Percentiles rank a stretch among this genome's conserved stretches.
Evolutionary conservation across 2,888 invertebrate species (phyloP).

Genomic region (Thymelicus sylvestris): DNA sequence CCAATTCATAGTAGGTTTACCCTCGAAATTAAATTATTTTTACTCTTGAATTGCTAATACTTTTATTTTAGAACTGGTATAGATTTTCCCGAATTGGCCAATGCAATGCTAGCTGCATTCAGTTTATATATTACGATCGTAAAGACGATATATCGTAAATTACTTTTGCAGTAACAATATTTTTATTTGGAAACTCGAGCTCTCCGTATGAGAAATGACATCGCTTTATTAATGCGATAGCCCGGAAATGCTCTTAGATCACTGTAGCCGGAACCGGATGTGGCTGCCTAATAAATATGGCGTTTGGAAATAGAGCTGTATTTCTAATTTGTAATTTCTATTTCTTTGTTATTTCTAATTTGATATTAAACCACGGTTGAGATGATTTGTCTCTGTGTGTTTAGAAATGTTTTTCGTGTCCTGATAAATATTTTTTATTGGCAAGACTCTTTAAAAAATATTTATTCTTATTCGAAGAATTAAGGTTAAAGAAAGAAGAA

Average conservation of each 20-base stretch:
- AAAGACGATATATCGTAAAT: not conserved
- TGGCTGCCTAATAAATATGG: slow-evolving; percentile 3
- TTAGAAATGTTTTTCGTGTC: too few relatives aligned
- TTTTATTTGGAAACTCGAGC: slow-evolving; percentile 4
- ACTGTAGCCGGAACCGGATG: not conserved
- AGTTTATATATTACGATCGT: not conserved
- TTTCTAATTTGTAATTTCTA: not conserved
- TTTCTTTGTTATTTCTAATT: slow-evolving; percentile 4
- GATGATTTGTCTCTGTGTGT: too few relatives aligned
- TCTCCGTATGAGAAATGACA: slow-evolving; percentile 9
- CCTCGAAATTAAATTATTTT: too few relatives aligned
- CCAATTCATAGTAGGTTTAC: too few relatives aligned
- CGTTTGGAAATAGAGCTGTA: not conserved
- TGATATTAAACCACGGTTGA: not conserved
- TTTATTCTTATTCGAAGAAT: too few relatives aligned
- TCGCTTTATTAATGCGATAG: slow-evolving; percentile 13
- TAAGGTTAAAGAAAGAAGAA: too few relatives aligned
- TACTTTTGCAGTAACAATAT: slow-evolving; percentile 1
- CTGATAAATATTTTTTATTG: too few relatives aligned
- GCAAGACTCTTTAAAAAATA: too few relatives aligned
- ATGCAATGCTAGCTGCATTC: not conserved
- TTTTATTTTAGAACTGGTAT: too few relatives aligned
- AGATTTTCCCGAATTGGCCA: too few relatives aligned
- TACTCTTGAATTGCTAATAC: too few relatives aligned
- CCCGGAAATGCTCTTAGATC: slow-evolving; percentile 8